These are phyloP conservation scores for Hypolimnas misippus DNA, from an alignment of 2,888 invertebrate genomes.

Conservation along the genomic window DNA sequence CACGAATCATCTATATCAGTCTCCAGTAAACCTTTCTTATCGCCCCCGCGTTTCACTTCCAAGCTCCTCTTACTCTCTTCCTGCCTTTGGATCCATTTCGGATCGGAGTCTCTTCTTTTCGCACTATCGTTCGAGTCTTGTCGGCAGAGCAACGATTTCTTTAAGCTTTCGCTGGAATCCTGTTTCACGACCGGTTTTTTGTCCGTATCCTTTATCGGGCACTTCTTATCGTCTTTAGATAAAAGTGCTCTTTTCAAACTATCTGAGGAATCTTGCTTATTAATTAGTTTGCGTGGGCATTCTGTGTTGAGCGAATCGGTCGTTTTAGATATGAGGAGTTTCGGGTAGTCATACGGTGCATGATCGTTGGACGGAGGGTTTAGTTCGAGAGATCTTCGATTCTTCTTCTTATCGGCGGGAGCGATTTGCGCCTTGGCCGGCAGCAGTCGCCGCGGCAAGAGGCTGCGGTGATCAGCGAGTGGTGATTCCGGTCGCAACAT, in stretches of 20 bases:
- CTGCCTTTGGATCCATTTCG: conserved; percentile 64
- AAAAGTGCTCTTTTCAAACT: conserved; percentile 73
- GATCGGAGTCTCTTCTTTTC: conserved; percentile 68
- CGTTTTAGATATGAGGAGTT: conserved; percentile 79
- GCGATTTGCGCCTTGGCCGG: conserved; percentile 78
- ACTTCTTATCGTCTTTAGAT: conserved; percentile 74
- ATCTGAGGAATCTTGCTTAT: conserved; percentile 77
- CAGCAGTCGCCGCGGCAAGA: conserved; percentile 75
- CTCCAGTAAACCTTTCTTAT: conserved; percentile 75
- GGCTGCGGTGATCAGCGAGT: conserved; percentile 82
- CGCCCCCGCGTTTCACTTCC: conserved; percentile 69
- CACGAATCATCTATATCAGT: conserved; percentile 70
- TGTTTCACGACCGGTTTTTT: conserved; percentile 70
- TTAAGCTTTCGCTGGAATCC: conserved; percentile 74
- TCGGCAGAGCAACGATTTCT: conserved; percentile 70
- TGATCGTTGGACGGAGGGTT: conserved; percentile 71
- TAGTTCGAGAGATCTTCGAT: conserved; percentile 78
- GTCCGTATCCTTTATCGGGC: conserved; percentile 60
- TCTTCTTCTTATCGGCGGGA: conserved; percentile 75
- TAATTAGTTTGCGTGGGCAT: conserved; percentile 73
- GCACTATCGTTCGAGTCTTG: conserved; percentile 77
- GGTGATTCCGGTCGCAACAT: conserved; percentile 82
- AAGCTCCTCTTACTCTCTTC: conserved; percentile 60
- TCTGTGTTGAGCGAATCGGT: conserved; percentile 79
- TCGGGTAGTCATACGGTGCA: conserved; percentile 73